Percentiles rank a stretch among this genome's conserved stretches.
These are phyloP conservation scores for Eueremaeus valkanovi DNA, from an alignment of 2,888 invertebrate genomes.

Conservation along the genomic window DNA sequence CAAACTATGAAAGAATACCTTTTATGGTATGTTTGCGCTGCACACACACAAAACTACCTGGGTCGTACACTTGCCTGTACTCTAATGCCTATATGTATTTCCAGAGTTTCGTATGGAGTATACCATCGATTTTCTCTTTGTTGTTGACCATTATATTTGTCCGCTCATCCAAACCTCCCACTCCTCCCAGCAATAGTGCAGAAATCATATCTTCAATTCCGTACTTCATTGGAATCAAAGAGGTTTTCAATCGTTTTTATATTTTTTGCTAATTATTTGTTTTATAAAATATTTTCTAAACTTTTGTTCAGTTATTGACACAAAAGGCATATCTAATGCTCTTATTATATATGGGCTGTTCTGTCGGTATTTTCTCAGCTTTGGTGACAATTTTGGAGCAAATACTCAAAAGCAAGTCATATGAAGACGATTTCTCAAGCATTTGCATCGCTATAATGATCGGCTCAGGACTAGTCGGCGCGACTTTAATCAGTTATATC, in stretches of 20 bases:
- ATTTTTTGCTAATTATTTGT: background rate
- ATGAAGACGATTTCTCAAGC: background rate
- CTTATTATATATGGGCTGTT: conserved; percentile 29
- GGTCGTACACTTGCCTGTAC: too few species aligned
- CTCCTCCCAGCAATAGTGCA: conserved; percentile 39
- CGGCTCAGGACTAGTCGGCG: conserved; percentile 19
- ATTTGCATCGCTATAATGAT: conserved; percentile 29
- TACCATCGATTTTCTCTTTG: background rate
- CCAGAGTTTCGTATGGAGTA: conserved; percentile 1
- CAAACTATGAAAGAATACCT: conserved; percentile 11
- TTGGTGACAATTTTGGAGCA: conserved; percentile 28
- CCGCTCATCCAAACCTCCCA: conserved; percentile 36
- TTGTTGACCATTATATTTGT: background rate
- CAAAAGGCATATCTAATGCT: conserved; percentile 34
- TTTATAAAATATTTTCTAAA: background rate
- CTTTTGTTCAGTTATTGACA: conserved; percentile 21
- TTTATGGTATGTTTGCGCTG: conserved; percentile 18
- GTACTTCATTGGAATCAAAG: conserved; percentile 13
- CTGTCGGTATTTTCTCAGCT: conserved; percentile 20
- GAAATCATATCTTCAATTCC: conserved; percentile 25
- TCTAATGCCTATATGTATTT: background rate
- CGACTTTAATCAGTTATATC: conserved; percentile 14
- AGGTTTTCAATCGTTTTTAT: conserved; percentile 1
- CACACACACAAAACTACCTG: too few species aligned
- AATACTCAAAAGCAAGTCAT: background rate